Percentiles rank a stretch among this genome's conserved stretches.
Conservation (phyloP, 2,113 vertebrate species). For the Phocoena phocoena region DNA sequence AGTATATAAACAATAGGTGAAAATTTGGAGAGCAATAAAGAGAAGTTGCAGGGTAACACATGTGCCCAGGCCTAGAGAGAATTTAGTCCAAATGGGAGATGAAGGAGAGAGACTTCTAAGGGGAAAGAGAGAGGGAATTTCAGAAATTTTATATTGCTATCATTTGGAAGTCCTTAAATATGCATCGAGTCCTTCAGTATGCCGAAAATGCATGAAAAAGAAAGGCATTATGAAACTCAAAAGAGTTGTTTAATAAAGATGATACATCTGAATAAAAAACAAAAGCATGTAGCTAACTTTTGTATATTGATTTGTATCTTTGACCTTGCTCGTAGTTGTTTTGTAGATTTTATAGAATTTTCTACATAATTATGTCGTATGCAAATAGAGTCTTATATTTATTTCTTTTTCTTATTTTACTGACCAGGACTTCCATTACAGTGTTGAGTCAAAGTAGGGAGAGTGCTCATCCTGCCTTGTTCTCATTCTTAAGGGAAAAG, state of each 20-base stretch:
- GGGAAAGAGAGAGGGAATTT: background rate
- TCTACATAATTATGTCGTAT: background rate
- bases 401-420: background rate
- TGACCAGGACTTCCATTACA: background rate
- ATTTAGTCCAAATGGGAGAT: background rate
- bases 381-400: background rate
- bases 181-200: background rate
- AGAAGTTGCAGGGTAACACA: background rate
- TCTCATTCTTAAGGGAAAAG: background rate
- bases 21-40: background rate
- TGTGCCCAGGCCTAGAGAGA: background rate
- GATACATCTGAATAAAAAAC: background rate
- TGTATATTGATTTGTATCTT: background rate
- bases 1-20: background rate
- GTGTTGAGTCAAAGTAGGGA: background rate
- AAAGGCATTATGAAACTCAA: background rate
- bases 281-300: background rate
- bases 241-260: background rate
- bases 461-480: background rate
- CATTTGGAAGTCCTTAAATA: background rate
- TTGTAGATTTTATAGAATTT: background rate
- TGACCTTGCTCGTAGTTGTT: background rate
- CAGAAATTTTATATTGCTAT: background rate
- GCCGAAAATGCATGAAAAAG: background rate
- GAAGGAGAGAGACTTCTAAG: background rate